Percentiles rank a stretch among this genome's conserved stretches.
Evolutionary conservation across 2,113 vertebrate species (phyloP).

Genomic region (Zosterops japonicus): DNA sequence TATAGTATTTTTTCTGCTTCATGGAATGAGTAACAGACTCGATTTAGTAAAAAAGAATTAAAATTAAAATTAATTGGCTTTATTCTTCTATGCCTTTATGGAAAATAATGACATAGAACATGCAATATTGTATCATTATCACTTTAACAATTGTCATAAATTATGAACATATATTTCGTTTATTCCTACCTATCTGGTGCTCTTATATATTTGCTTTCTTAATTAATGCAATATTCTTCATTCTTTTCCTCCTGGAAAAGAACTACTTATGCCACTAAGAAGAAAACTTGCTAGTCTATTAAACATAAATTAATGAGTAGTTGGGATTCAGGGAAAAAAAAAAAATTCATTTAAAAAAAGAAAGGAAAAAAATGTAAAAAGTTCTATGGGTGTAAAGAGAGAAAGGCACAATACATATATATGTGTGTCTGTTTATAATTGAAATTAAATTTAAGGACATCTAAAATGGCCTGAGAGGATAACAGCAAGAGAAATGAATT

Average conservation of each 20-base stretch:
- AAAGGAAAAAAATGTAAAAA: not conserved
- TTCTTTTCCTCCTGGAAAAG: not conserved
- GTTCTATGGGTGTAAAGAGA: not conserved
- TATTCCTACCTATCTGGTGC: not conserved
- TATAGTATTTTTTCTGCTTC: constrained; percentile 53
- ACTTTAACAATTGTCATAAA: constrained; percentile 43
- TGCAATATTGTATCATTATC: constrained; percentile 18
- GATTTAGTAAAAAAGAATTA: constrained; percentile 62
- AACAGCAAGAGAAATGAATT: not conserved
- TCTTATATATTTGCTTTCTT: constrained; percentile 19
- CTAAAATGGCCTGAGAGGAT: not conserved
- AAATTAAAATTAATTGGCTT: constrained; percentile 24
- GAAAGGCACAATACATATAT: not conserved
- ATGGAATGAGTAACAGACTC: constrained; percentile 51
- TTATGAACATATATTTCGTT: constrained; percentile 26
- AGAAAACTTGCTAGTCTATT: constrained; percentile 35
- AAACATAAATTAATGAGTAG: not conserved
- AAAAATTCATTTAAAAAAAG: not conserved
- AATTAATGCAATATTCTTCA: constrained; percentile 36
- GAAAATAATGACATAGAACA: constrained; percentile 27
- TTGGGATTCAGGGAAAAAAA: not conserved
- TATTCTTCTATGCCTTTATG: constrained; percentile 14
- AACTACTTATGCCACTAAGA: not conserved
- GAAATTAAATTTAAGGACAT: not conserved
- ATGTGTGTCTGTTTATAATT: not conserved